Percentiles rank a stretch among this genome's conserved stretches.
Conservation (phyloP, 2,888 invertebrate genomes). For the Troides aeacus region DNA sequence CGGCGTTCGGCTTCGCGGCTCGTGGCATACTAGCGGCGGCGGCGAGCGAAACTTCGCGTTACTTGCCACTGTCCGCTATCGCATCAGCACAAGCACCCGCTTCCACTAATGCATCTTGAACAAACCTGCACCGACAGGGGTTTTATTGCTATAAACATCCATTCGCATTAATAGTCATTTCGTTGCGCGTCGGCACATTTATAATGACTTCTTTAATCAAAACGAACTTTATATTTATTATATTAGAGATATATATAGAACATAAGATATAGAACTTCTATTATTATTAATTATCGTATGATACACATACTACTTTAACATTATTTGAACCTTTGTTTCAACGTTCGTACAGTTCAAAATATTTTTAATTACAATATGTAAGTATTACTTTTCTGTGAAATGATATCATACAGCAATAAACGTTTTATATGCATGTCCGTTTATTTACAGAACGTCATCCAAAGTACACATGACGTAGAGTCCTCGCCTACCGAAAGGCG, state of each 20-base stretch:
- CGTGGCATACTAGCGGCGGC: slow-evolving; percentile 51
- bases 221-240: too few relatives aligned
- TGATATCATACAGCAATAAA: neutral
- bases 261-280: too few relatives aligned
- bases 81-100: slow-evolving; percentile 26
- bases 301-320: slow-evolving; percentile 8
- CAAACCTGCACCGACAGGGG: slow-evolving; percentile 13
- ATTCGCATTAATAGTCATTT: slow-evolving; percentile 17
- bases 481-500: slow-evolving; percentile 53
- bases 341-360: neutral
- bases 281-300: slow-evolving; percentile 10
- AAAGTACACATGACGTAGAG: slow-evolving; percentile 40
- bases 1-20: slow-evolving; percentile 54
- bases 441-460: slow-evolving; percentile 54
- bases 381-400: neutral
- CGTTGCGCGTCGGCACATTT: slow-evolving; percentile 19
- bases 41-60: slow-evolving; percentile 24
- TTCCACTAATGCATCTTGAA: slow-evolving; percentile 29
- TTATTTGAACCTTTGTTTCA: neutral
- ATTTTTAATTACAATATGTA: neutral
- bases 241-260: too few relatives aligned
- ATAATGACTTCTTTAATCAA: slow-evolving; percentile 22
- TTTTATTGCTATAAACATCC: slow-evolving; percentile 26
- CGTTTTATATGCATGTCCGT: slow-evolving; percentile 36
- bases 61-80: slow-evolving; percentile 37